Evolutionary conservation across 2,797 vertebrate species (phyloP).

Genomic region (Catamblyrhynchus diadema): DNA sequence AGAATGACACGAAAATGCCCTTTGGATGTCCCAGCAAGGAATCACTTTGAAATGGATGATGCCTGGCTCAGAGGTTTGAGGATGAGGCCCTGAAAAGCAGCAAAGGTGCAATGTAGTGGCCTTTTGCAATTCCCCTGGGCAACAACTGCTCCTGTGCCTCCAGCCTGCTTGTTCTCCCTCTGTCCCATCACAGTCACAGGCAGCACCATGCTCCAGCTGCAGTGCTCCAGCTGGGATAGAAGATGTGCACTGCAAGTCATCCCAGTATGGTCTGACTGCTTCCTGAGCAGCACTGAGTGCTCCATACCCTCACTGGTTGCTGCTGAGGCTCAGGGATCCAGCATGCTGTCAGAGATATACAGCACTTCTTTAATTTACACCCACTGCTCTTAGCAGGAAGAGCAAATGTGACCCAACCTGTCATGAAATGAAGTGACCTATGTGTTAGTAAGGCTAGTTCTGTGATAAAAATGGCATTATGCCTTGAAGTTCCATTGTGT

Average conservation of each 20-base stretch:
- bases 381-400: not conserved
- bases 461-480: not conserved
- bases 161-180: not conserved
- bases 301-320: not conserved
- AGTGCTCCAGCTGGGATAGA: not conserved
- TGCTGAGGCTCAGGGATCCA: not conserved
- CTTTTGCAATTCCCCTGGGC: not conserved
- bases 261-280: not conserved
- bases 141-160: not conserved
- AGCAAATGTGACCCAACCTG: not conserved
- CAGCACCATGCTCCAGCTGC: accelerated
- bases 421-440: not conserved
- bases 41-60: not conserved
- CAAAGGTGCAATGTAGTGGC: accelerated
- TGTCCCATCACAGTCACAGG: accelerated
- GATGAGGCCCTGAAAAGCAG: not conserved
- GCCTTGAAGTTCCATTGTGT: not conserved
- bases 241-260: not conserved
- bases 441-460: not conserved
- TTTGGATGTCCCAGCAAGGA: not conserved
- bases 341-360: not conserved
- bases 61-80: not conserved
- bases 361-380: not conserved
- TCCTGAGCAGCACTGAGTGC: not conserved
- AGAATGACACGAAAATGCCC: not conserved